Evolutionary conservation across 2,888 invertebrate genomes (phyloP).

Genomic region (Mythimna loreyi): DNA sequence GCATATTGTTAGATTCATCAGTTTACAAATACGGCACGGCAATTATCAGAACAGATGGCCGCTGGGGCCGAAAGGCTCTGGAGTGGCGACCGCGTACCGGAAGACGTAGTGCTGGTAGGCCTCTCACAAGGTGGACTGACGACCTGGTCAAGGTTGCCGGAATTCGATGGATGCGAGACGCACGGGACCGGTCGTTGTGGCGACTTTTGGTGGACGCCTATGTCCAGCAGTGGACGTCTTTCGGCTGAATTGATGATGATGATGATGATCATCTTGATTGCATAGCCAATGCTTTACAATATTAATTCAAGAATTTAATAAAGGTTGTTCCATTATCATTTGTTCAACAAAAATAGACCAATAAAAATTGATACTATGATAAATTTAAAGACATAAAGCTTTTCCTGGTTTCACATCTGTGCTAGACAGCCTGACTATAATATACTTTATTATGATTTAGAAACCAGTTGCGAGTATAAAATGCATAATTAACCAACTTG

Average conservation of each 20-base stretch:
- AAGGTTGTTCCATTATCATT: background rate
- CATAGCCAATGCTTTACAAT: constrained; percentile 2
- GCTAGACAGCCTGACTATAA: constrained; percentile 1
- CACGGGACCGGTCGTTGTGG: no score
- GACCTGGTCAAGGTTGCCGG: no score
- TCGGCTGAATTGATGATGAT: no score
- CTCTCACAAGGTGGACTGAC: no score
- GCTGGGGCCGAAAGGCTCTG: no score
- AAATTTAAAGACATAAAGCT: background rate
- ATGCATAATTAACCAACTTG: background rate
- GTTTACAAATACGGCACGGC: background rate
- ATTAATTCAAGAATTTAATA: constrained; percentile 21
- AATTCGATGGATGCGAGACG: no score
- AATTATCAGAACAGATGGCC: no score
- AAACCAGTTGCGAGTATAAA: constrained; percentile 1
- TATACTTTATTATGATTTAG: background rate
- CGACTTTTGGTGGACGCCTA: no score
- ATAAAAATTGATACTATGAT: background rate
- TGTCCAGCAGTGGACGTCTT: no score
- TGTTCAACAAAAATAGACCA: background rate
- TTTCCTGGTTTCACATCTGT: constrained; percentile 11
- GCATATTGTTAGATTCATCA: constrained; percentile 26
- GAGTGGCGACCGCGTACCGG: no score
- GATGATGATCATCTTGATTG: constrained; percentile 21
- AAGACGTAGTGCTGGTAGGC: no score